A percentile compares a stretch with the other conserved stretches of the same genome.
Conservation (phyloP, 2,797 vertebrate genomes). For the Lagocephalus sceleratus region DNA sequence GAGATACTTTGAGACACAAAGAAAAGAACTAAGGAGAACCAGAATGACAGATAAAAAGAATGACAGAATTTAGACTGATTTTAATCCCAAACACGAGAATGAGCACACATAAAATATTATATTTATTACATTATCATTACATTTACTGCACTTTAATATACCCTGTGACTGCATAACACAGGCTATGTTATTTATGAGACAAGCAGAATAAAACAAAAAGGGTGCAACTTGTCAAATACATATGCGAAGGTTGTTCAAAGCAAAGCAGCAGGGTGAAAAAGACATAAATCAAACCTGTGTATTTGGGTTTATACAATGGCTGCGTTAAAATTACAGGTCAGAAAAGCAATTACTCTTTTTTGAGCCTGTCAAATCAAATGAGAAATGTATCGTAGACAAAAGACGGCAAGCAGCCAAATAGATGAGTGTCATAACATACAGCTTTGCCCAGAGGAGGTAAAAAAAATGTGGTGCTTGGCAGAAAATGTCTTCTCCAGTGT, state of each 20-base stretch:
- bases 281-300: constrained; percentile 72
- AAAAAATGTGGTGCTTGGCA: constrained; percentile 66
- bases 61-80: constrained; percentile 30
- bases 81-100: constrained; percentile 37
- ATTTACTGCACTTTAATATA: too few relatives aligned
- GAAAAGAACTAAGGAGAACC: constrained; percentile 21
- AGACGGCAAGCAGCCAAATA: constrained; percentile 51
- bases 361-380: constrained; percentile 72
- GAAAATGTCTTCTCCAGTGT: constrained; percentile 52
- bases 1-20: constrained; percentile 56
- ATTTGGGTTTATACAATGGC: constrained; percentile 71
- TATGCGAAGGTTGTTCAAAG: constrained; percentile 61
- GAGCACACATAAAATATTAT: constrained; percentile 2
- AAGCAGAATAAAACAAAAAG: constrained; percentile 20
- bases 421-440: constrained; percentile 65
- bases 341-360: constrained; percentile 78
- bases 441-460: constrained; percentile 60
- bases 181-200: constrained; percentile 28
- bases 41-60: constrained; percentile 3
- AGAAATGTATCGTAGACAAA: constrained; percentile 69
- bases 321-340: constrained; percentile 74
- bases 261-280: constrained; percentile 65
- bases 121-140: too few relatives aligned
- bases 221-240: constrained; percentile 38
- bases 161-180: too few relatives aligned